A percentile compares a stretch with the other conserved stretches of the same genome.
These are phyloP conservation scores for Brachypodius melanocephalos DNA, from an alignment of 2,113 vertebrate genomes.

Conservation along the genomic window DNA sequence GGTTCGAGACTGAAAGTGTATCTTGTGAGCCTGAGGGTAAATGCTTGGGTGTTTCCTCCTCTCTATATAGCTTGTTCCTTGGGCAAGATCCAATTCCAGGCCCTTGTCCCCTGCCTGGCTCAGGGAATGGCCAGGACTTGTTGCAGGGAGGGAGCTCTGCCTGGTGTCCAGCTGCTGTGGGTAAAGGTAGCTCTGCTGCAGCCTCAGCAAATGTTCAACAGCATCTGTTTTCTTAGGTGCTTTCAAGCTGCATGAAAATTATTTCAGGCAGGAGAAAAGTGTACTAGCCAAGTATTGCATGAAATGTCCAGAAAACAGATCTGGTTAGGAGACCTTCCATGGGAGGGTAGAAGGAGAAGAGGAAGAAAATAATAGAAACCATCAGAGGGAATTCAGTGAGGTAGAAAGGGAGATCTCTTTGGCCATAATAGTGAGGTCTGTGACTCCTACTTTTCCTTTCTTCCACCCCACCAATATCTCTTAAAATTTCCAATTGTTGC, in stretches of 20 bases:
- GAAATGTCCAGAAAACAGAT: background rate
- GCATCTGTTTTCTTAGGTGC: background rate
- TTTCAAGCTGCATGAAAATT: background rate
- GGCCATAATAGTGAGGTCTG: background rate
- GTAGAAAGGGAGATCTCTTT: background rate
- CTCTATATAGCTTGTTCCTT: background rate
- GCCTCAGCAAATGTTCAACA: background rate
- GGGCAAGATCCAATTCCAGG: background rate
- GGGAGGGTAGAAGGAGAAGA: background rate
- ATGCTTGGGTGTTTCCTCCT: background rate
- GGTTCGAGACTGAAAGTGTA: background rate
- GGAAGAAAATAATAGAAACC: background rate
- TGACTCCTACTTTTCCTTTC: background rate
- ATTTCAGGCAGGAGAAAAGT: background rate
- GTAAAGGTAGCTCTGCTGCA: background rate
- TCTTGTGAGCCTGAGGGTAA: background rate
- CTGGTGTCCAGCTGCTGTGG: background rate
- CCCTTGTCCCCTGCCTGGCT: background rate
- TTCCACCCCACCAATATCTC: fast-evolving
- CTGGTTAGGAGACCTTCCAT: background rate
- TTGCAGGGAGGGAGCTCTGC: background rate
- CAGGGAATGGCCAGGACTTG: too few relatives aligned
- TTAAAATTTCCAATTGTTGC: background rate
- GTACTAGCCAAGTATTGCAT: background rate
- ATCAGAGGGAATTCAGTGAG: background rate